These are phyloP conservation scores for Athalia circularis DNA, from an alignment of 2,888 invertebrate genomes.

Conservation along the genomic window DNA sequence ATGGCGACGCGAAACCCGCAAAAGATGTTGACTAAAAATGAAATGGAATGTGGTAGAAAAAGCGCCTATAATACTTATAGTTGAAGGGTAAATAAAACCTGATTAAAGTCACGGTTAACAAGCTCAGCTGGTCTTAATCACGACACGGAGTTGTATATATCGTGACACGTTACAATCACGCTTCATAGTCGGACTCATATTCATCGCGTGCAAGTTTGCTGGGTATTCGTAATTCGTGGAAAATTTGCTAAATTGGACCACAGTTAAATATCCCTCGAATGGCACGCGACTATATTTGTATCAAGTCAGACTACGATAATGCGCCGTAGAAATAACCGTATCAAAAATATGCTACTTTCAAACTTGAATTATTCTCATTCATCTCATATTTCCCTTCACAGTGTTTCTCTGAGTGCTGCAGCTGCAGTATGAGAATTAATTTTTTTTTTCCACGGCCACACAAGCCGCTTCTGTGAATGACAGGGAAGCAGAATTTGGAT, in stretches of 20 bases:
- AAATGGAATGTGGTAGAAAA: slow-evolving; percentile 15
- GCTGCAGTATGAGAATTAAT: too few relatives aligned
- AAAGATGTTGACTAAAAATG: slow-evolving; percentile 13
- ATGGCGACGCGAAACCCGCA: background rate
- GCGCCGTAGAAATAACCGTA: too few relatives aligned
- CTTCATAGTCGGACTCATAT: slow-evolving; percentile 10
- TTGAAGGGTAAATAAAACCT: slow-evolving; percentile 37
- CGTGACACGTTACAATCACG: slow-evolving; percentile 39
- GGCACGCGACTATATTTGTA: slow-evolving; percentile 11
- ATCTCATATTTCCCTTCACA: too few relatives aligned
- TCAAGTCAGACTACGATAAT: too few relatives aligned
- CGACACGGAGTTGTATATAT: slow-evolving; percentile 18
- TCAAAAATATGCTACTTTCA: too few relatives aligned
- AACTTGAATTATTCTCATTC: too few relatives aligned
- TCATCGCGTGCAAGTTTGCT: slow-evolving; percentile 17
- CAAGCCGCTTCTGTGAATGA: too few relatives aligned
- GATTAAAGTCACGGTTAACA: slow-evolving; percentile 40
- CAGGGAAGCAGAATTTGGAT: too few relatives aligned
- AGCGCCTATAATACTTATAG: background rate
- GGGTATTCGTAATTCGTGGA: slow-evolving; percentile 5
- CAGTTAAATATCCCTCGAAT: background rate
- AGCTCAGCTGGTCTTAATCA: slow-evolving; percentile 28
- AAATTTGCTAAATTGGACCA: background rate
- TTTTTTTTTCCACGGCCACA: too few relatives aligned
- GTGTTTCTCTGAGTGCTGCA: too few relatives aligned